Evolutionary conservation across 2,113 vertebrate species (phyloP), one percentile per base, ranked within the genome.

Genomic region (human): DNA sequence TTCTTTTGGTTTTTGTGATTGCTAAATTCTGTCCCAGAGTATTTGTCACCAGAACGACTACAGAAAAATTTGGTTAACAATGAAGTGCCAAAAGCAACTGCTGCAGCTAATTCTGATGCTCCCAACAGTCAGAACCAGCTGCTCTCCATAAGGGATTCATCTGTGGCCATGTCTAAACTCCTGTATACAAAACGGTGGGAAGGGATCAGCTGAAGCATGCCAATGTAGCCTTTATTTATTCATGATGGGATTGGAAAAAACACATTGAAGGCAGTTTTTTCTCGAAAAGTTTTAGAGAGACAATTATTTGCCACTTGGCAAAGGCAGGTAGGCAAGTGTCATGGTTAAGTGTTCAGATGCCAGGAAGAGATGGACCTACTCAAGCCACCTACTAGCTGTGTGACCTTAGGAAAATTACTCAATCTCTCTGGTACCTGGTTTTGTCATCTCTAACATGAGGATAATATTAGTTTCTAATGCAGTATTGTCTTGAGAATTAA

Each of bases 1-100:
- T 9, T 32, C 88, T 87, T 85, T 73, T 52, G 9, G 72, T 48
- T 66, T 94, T 25, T 40, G 10, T 81, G 61, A 88, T 45, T 64
- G 40, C n/a, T 81, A 61, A 81, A 89, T 93, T 94, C 95, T 94
- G 43, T 95, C 25, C 80, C 76, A 59, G 10, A 45, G 43, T 93
- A 50, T 84, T 85, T 91, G 70, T 80, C 84, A 89, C n/a, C 48
- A 93, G 68, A 90, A 73, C 6, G 4, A 84, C 23, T 66, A 61
- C 25, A 76, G 27, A 48, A 68, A 91, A 83, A 10, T 84, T 0
- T 72, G 68, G 38, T 76, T 89, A 90, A 73, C 40, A 72, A 3
- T 11, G 1, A 89, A 72, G 30, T 30, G 14, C n/a, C 68, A 22
- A 40, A 73, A 75, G 35, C 75, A 59, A 38, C 52, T n/a, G 22